These are phyloP conservation scores for Lasioglossum lativentre DNA, from an alignment of 2,888 invertebrate species.

Conservation along the genomic window DNA sequence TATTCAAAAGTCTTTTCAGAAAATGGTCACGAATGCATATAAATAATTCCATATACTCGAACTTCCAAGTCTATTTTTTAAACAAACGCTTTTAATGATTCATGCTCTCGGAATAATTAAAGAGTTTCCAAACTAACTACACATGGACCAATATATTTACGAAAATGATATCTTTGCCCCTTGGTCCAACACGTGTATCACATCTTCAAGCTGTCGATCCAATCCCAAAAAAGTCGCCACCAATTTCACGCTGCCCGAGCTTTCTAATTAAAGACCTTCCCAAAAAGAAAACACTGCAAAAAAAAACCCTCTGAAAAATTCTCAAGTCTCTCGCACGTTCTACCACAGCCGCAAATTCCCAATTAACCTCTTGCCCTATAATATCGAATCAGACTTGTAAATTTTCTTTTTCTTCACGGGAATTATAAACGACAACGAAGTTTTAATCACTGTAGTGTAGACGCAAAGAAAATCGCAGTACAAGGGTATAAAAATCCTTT, in stretches of 20 bases:
- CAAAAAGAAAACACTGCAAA: neutral
- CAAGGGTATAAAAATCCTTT: neutral
- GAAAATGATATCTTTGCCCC: neutral
- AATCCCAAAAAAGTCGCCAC: neutral
- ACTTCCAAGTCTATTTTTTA: too few species aligned
- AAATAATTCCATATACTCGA: too few species aligned
- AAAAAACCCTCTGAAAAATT: neutral
- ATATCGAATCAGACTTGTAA: slow-evolving; percentile 1
- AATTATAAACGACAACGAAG: neutral
- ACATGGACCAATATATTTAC: neutral
- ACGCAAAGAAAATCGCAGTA: neutral
- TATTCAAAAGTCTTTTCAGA: too few species aligned
- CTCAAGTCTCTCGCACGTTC: neutral
- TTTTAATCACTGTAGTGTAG: neutral
- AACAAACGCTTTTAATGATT: too few species aligned
- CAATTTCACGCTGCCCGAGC: neutral
- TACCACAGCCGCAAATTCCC: neutral
- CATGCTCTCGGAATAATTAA: too few species aligned
- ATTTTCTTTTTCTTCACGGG: neutral
- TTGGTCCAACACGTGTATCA: neutral
- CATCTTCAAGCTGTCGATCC: neutral
- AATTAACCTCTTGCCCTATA: neutral
- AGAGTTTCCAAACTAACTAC: too few species aligned
- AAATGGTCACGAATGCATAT: too few species aligned
- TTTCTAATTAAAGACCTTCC: neutral